Evolutionary conservation across 2,888 invertebrate species (phyloP).

Genomic region (Hedychridium roseum): DNA sequence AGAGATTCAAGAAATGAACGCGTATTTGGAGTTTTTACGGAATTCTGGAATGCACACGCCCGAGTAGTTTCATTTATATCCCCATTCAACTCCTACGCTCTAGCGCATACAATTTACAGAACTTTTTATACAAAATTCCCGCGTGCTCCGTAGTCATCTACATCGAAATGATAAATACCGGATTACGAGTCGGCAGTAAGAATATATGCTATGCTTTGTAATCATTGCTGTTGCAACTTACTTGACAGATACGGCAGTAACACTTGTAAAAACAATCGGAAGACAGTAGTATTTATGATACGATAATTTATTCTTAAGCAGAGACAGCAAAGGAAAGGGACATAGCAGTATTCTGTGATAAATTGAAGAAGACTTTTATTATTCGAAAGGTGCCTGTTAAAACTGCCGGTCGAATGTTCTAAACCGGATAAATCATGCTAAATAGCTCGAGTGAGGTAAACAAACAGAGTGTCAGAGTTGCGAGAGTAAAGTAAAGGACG

Average conservation of each 20-base stretch:
- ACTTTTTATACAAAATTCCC: too few relatives aligned
- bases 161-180: too few relatives aligned
- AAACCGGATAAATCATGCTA: slow-evolving; percentile 40
- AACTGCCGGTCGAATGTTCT: slow-evolving; percentile 23
- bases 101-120: too few relatives aligned
- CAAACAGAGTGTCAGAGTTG: slow-evolving; percentile 37
- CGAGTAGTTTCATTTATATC: too few relatives aligned
- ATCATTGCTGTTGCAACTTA: too few relatives aligned
- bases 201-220: too few relatives aligned
- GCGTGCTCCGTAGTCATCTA: too few relatives aligned
- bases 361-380: background rate
- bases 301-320: background rate
- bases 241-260: too few relatives aligned
- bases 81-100: too few relatives aligned
- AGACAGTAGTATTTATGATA: background rate
- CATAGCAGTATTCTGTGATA: background rate
- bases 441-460: slow-evolving; percentile 41
- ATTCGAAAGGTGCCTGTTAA: background rate
- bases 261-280: background rate
- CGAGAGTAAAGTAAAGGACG: slow-evolving; percentile 29
- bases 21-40: slow-evolving; percentile 18
- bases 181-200: too few relatives aligned
- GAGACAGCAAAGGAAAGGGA: background rate
- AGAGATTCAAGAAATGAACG: slow-evolving; percentile 23
- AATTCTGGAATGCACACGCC: slow-evolving; percentile 10